Evolutionary conservation across 2,113 vertebrate species (phyloP).

Genomic region (Petroica traversi): DNA sequence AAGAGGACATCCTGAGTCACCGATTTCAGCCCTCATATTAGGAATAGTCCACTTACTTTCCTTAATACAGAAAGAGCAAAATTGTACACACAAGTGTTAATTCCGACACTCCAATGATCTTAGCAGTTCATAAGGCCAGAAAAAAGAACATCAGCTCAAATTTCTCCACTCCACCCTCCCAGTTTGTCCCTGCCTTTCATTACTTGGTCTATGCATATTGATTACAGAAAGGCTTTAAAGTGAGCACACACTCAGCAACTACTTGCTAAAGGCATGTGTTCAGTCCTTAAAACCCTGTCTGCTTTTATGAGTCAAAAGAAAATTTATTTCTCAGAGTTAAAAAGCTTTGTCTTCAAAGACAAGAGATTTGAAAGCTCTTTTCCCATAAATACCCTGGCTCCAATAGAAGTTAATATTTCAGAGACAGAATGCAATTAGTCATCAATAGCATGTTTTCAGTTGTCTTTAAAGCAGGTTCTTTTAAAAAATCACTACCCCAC

Average conservation of each 20-base stretch:
- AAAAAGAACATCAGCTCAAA: background rate
- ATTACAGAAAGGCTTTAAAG: background rate
- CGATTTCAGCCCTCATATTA: background rate
- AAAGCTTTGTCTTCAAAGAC: background rate
- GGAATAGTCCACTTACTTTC: background rate
- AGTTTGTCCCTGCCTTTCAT: background rate
- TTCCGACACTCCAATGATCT: background rate
- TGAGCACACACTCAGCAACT: background rate
- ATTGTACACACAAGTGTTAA: background rate
- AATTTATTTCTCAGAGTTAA: background rate
- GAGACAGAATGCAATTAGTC: background rate
- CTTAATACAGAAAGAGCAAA: background rate
- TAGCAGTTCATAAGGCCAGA: background rate
- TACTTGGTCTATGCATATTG: background rate
- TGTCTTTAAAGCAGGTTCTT: background rate
- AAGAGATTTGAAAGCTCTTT: background rate
- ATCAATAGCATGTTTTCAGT: background rate
- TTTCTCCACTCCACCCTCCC: accelerated
- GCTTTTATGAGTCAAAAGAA: conserved; percentile 12
- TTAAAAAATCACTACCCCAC: background rate
- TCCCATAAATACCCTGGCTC: background rate
- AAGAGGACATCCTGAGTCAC: background rate
- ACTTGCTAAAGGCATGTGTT: background rate
- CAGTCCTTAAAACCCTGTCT: background rate
- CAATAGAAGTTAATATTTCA: background rate